These are phyloP conservation scores for Diaperis boleti DNA, from an alignment of 2,888 invertebrate genomes.

Conservation along the genomic window DNA sequence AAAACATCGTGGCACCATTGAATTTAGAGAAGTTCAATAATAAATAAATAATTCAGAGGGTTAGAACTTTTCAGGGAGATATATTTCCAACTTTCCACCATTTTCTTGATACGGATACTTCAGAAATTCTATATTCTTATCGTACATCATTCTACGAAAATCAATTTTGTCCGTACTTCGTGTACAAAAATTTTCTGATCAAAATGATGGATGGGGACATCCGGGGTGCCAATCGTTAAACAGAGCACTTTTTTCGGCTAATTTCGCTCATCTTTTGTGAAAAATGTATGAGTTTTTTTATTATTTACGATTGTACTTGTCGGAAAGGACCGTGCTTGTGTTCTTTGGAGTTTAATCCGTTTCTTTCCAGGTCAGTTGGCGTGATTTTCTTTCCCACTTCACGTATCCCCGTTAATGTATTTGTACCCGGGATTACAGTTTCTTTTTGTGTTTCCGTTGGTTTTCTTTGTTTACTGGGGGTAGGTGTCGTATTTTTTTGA, in stretches of 20 bases:
- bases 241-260: too few relatives aligned
- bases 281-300: constrained; percentile 1
- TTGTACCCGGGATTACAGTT: constrained; percentile 26
- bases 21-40: constrained; percentile 7
- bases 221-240: too few relatives aligned
- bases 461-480: too few relatives aligned
- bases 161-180: neutral
- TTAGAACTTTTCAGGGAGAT: constrained; percentile 1
- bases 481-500: too few relatives aligned
- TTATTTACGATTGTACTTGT: constrained; percentile 7
- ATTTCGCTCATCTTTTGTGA: neutral
- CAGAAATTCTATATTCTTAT: constrained; percentile 5
- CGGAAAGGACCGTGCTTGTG: constrained; percentile 15
- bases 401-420: constrained; percentile 17
- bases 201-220: too few relatives aligned
- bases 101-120: constrained; percentile 4
- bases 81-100: constrained; percentile 7
- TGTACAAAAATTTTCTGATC: too few relatives aligned
- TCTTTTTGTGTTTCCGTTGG: too few relatives aligned
- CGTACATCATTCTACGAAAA: constrained; percentile 2
- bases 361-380: constrained; percentile 30
- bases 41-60: constrained; percentile 18
- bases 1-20: constrained; percentile 2
- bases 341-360: constrained; percentile 27
- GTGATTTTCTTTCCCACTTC: constrained; percentile 32